phyloP scores from a whole-genome alignment of 2,797 vertebrate genomes.

The Simalia tracyae region DNA sequence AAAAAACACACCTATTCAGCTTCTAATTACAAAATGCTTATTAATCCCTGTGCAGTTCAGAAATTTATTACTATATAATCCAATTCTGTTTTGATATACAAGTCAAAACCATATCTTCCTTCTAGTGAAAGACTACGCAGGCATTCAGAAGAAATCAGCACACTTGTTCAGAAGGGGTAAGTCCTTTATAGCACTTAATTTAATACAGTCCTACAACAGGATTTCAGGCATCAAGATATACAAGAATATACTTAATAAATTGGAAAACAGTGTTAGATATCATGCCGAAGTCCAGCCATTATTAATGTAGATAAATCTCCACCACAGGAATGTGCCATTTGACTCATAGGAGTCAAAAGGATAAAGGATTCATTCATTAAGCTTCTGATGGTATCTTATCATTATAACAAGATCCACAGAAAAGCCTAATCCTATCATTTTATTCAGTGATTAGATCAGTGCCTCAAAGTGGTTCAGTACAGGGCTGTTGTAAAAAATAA shows the following conservation, averaged over 20 bases:
- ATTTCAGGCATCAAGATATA: conserved; percentile 60
- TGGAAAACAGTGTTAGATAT: conserved; percentile 54
- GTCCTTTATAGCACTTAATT: conserved; percentile 73
- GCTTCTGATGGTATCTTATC: conserved; percentile 53
- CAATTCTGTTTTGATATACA: conserved; percentile 33
- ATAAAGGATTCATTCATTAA: conserved; percentile 42
- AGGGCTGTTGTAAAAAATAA: conserved; percentile 53
- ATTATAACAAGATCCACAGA: conserved; percentile 61
- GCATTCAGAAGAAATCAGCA: conserved; percentile 62
- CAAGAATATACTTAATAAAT: conserved; percentile 61
- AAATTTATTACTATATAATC: conserved; percentile 45
- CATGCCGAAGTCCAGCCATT: conserved; percentile 54
- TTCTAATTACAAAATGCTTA: conserved; percentile 52
- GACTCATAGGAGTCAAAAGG: conserved; percentile 44
- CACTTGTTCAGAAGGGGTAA: conserved; percentile 62
- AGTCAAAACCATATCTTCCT: conserved; percentile 26
- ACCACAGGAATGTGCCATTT: conserved; percentile 42
- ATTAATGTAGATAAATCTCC: conserved; percentile 48
- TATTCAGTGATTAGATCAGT: conserved; percentile 54
- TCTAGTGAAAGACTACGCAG: conserved; percentile 19
- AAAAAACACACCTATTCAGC: conserved; percentile 34
- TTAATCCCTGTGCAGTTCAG: conserved; percentile 29
- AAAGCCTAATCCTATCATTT: conserved; percentile 46
- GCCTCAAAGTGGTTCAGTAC: conserved; percentile 51
- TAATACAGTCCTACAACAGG: conserved; percentile 69